These are phyloP conservation scores for Odocoileus hemionus DNA, from an alignment of 2,113 vertebrate species.

Conservation along the genomic window DNA sequence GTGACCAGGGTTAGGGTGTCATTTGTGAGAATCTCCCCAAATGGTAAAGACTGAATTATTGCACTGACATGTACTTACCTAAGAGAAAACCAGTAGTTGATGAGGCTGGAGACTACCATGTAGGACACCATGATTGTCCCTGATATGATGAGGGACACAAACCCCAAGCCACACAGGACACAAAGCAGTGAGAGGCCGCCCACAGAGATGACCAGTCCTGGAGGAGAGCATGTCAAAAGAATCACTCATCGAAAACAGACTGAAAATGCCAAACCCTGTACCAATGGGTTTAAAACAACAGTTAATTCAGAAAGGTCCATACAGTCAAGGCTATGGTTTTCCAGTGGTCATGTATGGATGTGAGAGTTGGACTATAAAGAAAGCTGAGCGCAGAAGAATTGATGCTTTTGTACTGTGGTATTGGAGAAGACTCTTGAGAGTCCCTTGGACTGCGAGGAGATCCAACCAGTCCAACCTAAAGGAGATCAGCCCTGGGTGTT, in stretches of 20 bases:
- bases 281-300: not conserved
- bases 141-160: constrained; percentile 82
- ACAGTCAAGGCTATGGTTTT: no score
- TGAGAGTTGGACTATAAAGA: no score
- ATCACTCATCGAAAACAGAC: not conserved
- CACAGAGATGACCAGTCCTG: constrained; percentile 84
- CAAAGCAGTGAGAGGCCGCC: constrained; percentile 84
- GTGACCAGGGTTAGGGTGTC: not conserved
- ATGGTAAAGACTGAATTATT: not conserved
- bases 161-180: constrained; percentile 84
- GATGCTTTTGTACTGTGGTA: no score
- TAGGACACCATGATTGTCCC: constrained; percentile 78
- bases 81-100: constrained; percentile 76
- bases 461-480: no score
- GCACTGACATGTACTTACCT: constrained; percentile 59
- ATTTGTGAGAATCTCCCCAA: not conserved
- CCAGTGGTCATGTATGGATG: no score
- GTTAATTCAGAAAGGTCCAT: not conserved
- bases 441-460: no score
- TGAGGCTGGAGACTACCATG: constrained; percentile 73
- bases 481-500: no score
- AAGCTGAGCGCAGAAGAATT: no score
- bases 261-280: not conserved
- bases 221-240: constrained; percentile 28
- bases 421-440: no score